A percentile compares a stretch with the other conserved stretches of the same genome.
These are phyloP conservation scores for Cephalopholis sonnerati DNA, from an alignment of 2,113 vertebrate genomes.

Conservation along the genomic window DNA sequence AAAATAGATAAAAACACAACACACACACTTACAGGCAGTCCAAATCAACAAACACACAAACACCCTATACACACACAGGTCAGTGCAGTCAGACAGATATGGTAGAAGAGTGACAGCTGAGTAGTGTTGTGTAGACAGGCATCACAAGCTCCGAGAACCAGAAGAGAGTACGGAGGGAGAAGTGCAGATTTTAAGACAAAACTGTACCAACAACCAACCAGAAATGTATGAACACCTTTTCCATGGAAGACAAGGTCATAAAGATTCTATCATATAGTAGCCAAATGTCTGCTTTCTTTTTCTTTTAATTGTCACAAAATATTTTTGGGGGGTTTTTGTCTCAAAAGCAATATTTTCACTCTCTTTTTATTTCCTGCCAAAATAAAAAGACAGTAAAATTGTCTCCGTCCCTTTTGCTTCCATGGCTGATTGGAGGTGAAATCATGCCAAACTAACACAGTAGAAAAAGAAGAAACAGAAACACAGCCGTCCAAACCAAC, in stretches of 20 bases:
- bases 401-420: slow-evolving; percentile 65
- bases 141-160: slow-evolving; percentile 40
- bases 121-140: slow-evolving; percentile 36
- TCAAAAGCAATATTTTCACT: neutral
- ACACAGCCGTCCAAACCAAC: slow-evolving; percentile 58
- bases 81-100: slow-evolving; percentile 48
- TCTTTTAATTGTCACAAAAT: too few relatives aligned
- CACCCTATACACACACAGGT: slow-evolving; percentile 32
- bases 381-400: neutral
- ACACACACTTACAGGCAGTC: slow-evolving; percentile 4
- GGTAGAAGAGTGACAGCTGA: slow-evolving; percentile 28
- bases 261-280: neutral
- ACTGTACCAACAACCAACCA: slow-evolving; percentile 63
- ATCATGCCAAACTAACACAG: slow-evolving; percentile 46
- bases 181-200: slow-evolving; percentile 49
- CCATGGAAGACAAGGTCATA: slow-evolving; percentile 71
- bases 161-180: slow-evolving; percentile 49
- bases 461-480: slow-evolving; percentile 46
- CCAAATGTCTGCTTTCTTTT: neutral
- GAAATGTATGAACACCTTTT: slow-evolving; percentile 47
- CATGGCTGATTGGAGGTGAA: slow-evolving; percentile 73
- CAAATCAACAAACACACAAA: slow-evolving; percentile 12
- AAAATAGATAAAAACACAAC: neutral
- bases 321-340: neutral
- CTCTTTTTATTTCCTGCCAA: neutral